A percentile compares a stretch with the other conserved stretches of the same genome.
phyloP scores from a whole-genome alignment of 1,140 invertebrate genomes.

The Drosophila albomicans region DNA sequence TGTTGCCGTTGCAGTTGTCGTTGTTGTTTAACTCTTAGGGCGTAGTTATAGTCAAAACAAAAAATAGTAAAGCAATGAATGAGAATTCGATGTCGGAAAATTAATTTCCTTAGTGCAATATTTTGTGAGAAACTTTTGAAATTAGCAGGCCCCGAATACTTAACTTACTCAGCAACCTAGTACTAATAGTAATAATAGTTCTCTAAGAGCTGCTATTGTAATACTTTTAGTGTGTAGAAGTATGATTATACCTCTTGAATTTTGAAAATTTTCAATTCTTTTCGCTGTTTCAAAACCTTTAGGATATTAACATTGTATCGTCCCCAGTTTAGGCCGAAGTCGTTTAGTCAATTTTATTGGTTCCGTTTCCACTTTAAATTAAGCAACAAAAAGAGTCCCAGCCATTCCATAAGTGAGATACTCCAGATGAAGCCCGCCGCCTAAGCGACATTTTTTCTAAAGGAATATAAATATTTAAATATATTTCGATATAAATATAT shows the following conservation, averaged over 20 bases:
- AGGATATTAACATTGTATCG: not conserved
- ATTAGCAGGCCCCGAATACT: constrained; percentile 20
- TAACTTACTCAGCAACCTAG: constrained; percentile 24
- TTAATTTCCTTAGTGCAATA: constrained; percentile 26
- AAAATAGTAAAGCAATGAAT: constrained; percentile 17
- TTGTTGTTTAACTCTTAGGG: constrained; percentile 41
- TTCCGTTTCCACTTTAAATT: constrained; percentile 7
- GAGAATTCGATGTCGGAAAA: constrained; percentile 2
- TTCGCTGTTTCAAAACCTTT: not conserved
- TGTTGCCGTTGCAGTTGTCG: constrained; percentile 47
- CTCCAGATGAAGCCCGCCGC: constrained; percentile 35
- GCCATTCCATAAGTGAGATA: constrained; percentile 43
- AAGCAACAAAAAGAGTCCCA: constrained; percentile 27
- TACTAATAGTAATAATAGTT: constrained; percentile 24
- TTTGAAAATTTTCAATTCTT: not conserved
- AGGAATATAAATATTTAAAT: constrained; percentile 24
- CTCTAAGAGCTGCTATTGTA: constrained; percentile 1
- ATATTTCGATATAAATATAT: constrained; percentile 2
- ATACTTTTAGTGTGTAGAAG: constrained; percentile 10
- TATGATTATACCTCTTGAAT: constrained; percentile 25
- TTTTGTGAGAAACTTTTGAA: constrained; percentile 5
- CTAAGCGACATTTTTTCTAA: constrained; percentile 52
- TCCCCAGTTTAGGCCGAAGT: constrained; percentile 11
- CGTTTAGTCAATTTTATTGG: constrained; percentile 16
- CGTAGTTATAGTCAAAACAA: constrained; percentile 41